Base-by-base conservation (phyloP, 1,140 invertebrate species). In the Helicoverpa armigera region DNA sequence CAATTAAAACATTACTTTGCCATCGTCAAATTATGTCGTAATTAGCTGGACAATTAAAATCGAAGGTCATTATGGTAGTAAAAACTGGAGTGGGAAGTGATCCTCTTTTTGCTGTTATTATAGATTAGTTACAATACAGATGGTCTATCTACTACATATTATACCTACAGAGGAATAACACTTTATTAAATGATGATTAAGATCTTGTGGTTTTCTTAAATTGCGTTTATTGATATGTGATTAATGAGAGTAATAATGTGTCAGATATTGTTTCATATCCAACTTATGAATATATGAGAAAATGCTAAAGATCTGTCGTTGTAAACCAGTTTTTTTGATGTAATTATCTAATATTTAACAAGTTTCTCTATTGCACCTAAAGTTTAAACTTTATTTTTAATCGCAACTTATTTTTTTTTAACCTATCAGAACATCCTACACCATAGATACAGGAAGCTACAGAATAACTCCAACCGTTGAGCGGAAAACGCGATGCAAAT, bases 1-100 rank as follows among this genome's bases (percentile, higher is more conserved):
- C 91, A 92, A 94, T 94, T 93, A 94, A 93, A 92, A 92, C 92
- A 94, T 93, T 94, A 93, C 90, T 91, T 84, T 79, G 83, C 81
- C 82, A 83, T 85, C 88, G 86, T 87, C 88, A 92, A 93, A 92
- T 92, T 92, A 90, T 90, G 85, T 88, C 85, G 89, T 92, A 92
- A 94, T 94, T 94, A 92, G 82, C 82, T 75, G 69, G 80, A 80
- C 82, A 91, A 94, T 93, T 92, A 92, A 89, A 89, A 90, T 91
- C 88, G 90, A 90, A 91, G 89, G 86, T 91, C 91, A 90, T 92
- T 92, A 90, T 80, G 80, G 83, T 85, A 82, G 84, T 87, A 92
- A 92, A 94, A 93, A 88, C 86, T 88, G 79, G 86, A 92, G 87
- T 87, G 88, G 87, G 88, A 91, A 91, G 82, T 87, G 87, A 90